phyloP scores from a whole-genome alignment of 2,888 invertebrate species.

The Callosobruchus maculatus region DNA sequence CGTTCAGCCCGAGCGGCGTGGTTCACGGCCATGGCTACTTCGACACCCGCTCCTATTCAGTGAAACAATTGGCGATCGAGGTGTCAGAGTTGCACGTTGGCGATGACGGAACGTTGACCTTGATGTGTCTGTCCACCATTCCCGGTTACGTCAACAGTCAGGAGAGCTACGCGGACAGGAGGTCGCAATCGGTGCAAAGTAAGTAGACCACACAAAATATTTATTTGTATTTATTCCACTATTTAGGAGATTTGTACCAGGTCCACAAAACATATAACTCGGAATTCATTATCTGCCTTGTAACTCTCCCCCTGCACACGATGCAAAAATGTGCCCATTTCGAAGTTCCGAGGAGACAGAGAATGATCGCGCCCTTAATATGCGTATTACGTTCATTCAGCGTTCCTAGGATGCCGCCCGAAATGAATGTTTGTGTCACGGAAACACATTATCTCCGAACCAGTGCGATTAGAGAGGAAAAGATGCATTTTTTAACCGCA shows the following conservation, averaged over 20 bases:
- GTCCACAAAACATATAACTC: too few species aligned
- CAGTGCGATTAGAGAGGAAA: too few species aligned
- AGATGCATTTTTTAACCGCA: too few species aligned
- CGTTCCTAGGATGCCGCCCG: too few species aligned
- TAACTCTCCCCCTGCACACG: not conserved
- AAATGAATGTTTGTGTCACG: too few species aligned
- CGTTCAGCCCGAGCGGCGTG: conserved; percentile 47
- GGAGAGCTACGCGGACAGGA: conserved; percentile 70
- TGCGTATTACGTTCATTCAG: too few species aligned
- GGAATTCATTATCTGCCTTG: too few species aligned
- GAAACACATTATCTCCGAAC: too few species aligned
- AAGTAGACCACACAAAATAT: conserved; percentile 43
- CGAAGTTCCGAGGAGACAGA: too few species aligned
- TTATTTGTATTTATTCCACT: too few species aligned
- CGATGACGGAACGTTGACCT: conserved; percentile 65
- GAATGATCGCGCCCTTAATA: too few species aligned
- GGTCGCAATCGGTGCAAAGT: conserved; percentile 72
- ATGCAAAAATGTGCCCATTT: not conserved
- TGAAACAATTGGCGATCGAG: conserved; percentile 70
- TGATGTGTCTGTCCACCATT: conserved; percentile 75
- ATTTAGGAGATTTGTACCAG: too few species aligned
- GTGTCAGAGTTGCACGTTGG: conserved; percentile 69
- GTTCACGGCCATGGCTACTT: conserved; percentile 55
- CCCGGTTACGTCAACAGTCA: conserved; percentile 70
- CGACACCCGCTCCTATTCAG: conserved; percentile 53